Evolutionary conservation across 23 tunicate genomes (phyloP).

Genomic region (Diplosoma virens): DNA sequence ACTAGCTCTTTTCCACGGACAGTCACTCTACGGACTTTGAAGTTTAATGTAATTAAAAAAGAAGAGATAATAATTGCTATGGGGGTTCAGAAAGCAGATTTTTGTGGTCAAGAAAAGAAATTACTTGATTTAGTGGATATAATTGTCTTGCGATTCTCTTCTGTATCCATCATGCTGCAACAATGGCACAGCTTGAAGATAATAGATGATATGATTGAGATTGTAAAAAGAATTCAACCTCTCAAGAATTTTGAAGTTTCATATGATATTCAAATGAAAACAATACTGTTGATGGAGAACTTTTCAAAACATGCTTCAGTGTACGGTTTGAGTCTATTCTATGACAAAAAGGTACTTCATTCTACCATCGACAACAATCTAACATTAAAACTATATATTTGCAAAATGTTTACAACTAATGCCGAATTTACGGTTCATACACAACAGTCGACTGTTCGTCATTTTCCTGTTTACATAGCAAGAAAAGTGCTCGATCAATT

Average conservation of each 20-base stretch:
- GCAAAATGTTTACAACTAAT: neutral
- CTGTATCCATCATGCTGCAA: slow-evolving; percentile 20
- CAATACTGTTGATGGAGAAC: slow-evolving; percentile 22
- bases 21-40: slow-evolving; percentile 8
- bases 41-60: neutral
- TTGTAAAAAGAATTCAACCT: slow-evolving; percentile 7
- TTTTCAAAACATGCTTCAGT: neutral
- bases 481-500: neutral
- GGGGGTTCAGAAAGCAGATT: neutral
- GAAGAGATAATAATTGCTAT: slow-evolving; percentile 11
- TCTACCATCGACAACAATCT: neutral
- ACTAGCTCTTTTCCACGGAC: neutral
- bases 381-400: neutral
- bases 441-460: slow-evolving; percentile 1
- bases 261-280: slow-evolving; percentile 38
- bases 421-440: neutral
- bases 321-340: slow-evolving; percentile 25
- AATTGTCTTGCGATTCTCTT: slow-evolving; percentile 10
- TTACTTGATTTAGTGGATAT: neutral
- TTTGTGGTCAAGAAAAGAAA: neutral
- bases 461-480: neutral
- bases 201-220: slow-evolving; percentile 13
- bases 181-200: slow-evolving; percentile 3
- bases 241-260: neutral
- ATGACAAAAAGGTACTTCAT: neutral